Percentiles rank a stretch among this genome's conserved stretches.
phyloP scores from a whole-genome alignment of 2,113 vertebrate species.

The Halichoerus grypus region DNA sequence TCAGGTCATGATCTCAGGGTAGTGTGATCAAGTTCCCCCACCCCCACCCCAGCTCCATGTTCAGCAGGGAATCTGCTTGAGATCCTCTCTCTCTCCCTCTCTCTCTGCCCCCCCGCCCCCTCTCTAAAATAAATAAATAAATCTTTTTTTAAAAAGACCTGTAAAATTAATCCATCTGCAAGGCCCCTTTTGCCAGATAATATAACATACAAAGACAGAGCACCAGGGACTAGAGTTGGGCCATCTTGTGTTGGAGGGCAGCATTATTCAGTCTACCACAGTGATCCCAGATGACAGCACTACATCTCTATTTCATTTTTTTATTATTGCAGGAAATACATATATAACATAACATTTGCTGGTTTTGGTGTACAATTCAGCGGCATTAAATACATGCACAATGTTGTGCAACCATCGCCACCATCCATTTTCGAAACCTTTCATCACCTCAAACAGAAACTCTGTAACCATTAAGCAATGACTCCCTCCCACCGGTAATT shows the following conservation, averaged over 20 bases:
- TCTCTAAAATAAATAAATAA: background rate
- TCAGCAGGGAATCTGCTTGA: background rate
- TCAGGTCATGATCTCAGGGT: background rate
- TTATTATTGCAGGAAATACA: background rate
- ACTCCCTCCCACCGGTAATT: background rate
- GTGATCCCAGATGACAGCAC: background rate
- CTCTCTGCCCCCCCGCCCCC: background rate
- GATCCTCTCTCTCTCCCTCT: background rate
- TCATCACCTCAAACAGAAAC: slow-evolving; percentile 5
- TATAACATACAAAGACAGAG: slow-evolving; percentile 8
- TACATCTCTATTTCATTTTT: background rate
- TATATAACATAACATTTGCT: background rate
- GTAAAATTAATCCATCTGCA: background rate
- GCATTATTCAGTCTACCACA: background rate
- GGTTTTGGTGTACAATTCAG: background rate
- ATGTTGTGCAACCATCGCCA: background rate
- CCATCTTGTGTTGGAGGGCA: background rate
- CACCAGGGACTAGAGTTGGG: background rate
- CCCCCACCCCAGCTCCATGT: accelerated
- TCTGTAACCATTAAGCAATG: background rate
- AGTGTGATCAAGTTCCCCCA: background rate
- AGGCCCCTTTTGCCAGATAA: background rate
- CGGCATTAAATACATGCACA: background rate
- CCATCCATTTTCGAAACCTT: background rate
- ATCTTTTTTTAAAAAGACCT: background rate